Evolutionary conservation across 92 coral and sea anemone genomes (phyloP).

Genomic region (Epizoanthus fatuus): DNA sequence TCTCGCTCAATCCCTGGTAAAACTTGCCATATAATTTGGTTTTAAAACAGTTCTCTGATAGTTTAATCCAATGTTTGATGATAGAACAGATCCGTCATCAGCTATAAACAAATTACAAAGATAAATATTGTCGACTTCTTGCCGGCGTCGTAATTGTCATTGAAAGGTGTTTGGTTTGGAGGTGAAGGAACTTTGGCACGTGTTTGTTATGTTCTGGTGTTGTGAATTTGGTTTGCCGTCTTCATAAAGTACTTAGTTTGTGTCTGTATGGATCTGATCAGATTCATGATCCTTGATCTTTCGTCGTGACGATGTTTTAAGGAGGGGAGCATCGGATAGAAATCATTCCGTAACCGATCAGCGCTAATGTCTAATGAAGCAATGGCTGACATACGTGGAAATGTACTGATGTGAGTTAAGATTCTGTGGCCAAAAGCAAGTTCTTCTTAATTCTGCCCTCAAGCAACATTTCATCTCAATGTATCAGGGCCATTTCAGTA

Average conservation of each 20-base stretch:
- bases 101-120: constrained; percentile 45
- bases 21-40: constrained; percentile 27
- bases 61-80: constrained; percentile 46
- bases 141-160: constrained; percentile 40
- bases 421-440: not conserved
- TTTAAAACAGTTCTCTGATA: constrained; percentile 36
- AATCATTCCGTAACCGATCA: not conserved
- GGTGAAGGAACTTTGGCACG: constrained; percentile 20
- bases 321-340: not conserved
- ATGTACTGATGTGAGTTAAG: constrained; percentile 25
- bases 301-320: not conserved
- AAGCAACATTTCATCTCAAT: constrained; percentile 26
- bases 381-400: constrained; percentile 30
- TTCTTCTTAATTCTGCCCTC: constrained; percentile 23
- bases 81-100: constrained; percentile 40
- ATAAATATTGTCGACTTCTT: constrained; percentile 48
- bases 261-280: not conserved
- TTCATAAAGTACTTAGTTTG: not conserved
- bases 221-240: not conserved
- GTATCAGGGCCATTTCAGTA: constrained; percentile 13
- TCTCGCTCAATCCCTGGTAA: not conserved
- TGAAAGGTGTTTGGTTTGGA: constrained; percentile 43
- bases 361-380: not conserved
- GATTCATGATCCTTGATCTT: not conserved
- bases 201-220: constrained; percentile 10